phyloP scores from a whole-genome alignment of 2,888 invertebrate genomes.

The Tinea trinotella region DNA sequence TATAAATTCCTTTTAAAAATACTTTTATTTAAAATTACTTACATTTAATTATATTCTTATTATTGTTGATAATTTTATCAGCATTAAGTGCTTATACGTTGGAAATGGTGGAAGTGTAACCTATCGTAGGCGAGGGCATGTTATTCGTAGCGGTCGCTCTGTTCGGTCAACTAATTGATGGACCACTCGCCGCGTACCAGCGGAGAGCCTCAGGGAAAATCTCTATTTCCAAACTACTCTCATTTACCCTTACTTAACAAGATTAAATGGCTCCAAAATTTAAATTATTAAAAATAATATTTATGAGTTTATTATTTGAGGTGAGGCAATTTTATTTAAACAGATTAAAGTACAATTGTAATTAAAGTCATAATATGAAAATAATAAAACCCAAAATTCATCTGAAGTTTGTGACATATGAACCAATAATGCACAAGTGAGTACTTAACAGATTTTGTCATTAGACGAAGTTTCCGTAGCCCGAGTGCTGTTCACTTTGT shows the following conservation, averaged over 20 bases:
- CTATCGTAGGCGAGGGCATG: neutral
- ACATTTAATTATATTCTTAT: too few species aligned
- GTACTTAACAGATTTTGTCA: constrained; percentile 28
- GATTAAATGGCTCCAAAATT: constrained; percentile 1
- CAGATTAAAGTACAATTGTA: too few species aligned
- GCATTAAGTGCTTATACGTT: too few species aligned
- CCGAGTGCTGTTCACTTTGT: constrained; percentile 27
- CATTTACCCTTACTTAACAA: constrained; percentile 17
- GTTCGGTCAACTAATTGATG: constrained; percentile 14
- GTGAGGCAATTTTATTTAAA: too few species aligned
- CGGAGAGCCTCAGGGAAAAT: constrained; percentile 15
- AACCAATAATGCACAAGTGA: constrained; percentile 21
- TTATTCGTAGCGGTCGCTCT: neutral
- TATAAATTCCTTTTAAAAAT: too few species aligned
- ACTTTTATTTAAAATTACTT: too few species aligned
- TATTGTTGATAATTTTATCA: too few species aligned
- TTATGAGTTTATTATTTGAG: too few species aligned
- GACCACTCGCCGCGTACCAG: constrained; percentile 10
- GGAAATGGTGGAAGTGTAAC: neutral
- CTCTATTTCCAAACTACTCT: constrained; percentile 20
- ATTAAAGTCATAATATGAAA: neutral
- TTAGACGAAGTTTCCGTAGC: constrained; percentile 26
- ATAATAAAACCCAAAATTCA: neutral
- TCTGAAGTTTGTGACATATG: constrained; percentile 1
- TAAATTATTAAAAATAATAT: neutral